Base-by-base conservation (phyloP, 2,797 vertebrate genomes). In the Enteromius radiatus region DNA sequence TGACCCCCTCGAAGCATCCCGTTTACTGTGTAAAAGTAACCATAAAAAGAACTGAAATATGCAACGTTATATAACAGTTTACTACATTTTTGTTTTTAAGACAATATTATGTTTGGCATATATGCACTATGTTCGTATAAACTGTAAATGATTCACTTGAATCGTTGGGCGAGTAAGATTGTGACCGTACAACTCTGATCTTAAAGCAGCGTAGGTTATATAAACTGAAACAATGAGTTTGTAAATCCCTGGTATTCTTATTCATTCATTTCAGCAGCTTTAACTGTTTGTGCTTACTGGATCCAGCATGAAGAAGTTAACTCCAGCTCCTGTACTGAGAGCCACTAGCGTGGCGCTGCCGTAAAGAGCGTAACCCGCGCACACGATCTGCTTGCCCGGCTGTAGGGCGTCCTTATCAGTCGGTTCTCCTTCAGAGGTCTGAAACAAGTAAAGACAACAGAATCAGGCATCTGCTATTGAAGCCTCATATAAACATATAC, bases 261-360 rank as follows among this genome's bases (percentile, higher is more conserved):
- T n/a, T 43, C 17, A 74, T 61, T 70, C 3, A 19, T 47, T 52
- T 64, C 15, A 47, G 8, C 7, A 45, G 15, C 43, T 36, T 15
- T 26, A 19, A 26, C n/a, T 23, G n/a, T 75, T 14, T 45, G 4
- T 69, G 92, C 93, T 88, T 93, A 99, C 98, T 59, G 97, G 98
- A 88, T 99, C 98, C 0, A 99, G 89, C 95, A 97, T 98, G 93
- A 99, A 99, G 92, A 97, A 96, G 89, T 97, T 95, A 86, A 99
- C 94, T 76, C 98, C 97, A 63, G 95, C 93, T 0, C 97, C 98
- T 0, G 97, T 99, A 89, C 95, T 98, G 86, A 99, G 93, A 54
- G 98, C 96, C 4, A 99, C 96, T 31, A 98, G 88, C 0, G 98
- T 98, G 70, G 98, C 98, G 15, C 98, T 99, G 76, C 98, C 98